Conservation (phyloP, 1,140 invertebrate genomes). For the Steinernema khuongi region DNA sequence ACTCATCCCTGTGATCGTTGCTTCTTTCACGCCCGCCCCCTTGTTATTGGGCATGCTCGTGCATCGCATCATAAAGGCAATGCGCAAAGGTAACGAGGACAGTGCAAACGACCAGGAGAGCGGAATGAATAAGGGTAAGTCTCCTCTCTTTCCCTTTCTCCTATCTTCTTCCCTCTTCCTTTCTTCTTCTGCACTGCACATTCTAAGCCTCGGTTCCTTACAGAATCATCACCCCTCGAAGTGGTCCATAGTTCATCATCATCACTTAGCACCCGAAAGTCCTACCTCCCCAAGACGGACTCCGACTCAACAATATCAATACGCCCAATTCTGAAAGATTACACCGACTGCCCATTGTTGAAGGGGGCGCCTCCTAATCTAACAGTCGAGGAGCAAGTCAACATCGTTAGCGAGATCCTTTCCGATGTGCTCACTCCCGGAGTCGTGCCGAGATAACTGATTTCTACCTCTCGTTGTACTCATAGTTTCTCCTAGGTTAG, state of each 20-base stretch:
- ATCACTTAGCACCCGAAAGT: not conserved
- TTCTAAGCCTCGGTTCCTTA: not conserved
- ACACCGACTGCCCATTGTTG: not conserved
- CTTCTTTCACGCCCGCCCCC: constrained; percentile 86
- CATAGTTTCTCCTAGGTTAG: not conserved
- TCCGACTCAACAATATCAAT: not conserved
- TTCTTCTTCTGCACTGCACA: not conserved
- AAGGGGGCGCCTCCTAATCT: not conserved
- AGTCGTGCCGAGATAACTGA: not conserved
- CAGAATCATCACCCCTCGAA: not conserved
- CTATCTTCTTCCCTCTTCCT: not conserved
- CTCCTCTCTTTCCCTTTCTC: not conserved
- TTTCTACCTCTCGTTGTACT: not conserved
- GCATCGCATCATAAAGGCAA: constrained; percentile 44
- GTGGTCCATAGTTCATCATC: not conserved
- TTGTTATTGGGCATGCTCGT: constrained; percentile 62
- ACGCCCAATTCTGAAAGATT: not conserved
- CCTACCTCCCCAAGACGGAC: not conserved
- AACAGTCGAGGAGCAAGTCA: not conserved
- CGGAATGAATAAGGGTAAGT: not conserved
- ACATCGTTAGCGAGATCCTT: not conserved
- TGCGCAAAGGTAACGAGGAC: constrained; percentile 20
- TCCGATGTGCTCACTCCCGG: not conserved
- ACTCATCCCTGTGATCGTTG: constrained; percentile 79
- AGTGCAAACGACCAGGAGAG: not conserved